Base-by-base conservation (phyloP, 2,797 vertebrate genomes). In the Chelon auratus region DNA sequence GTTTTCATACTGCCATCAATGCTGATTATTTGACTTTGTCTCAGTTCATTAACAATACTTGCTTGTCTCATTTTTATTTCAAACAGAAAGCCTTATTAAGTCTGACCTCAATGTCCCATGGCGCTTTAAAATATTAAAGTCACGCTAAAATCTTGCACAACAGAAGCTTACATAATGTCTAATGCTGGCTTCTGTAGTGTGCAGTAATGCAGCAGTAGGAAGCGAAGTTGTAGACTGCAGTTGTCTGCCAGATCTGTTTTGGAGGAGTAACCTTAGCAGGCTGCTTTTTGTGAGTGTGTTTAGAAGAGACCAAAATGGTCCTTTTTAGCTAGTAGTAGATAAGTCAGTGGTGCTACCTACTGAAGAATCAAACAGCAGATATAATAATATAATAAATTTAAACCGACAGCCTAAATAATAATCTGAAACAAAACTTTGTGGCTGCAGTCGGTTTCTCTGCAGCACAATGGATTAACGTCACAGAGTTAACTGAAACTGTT, bases 1-100 rank as follows among this genome's bases (percentile, higher is more conserved):
- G n/a, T 62, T 53, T 10, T 10, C 12, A 54, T 12, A 14, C 48
- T n/a, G 77, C n/a, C n/a, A 17, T 43, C 6, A 33, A 62, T 40
- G 50, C 12, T 39, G 42, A 2, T 18, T 12, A 14, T 51, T 43
- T 63, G 1, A 18, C 3, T 48, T 20, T 13, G n/a, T 68, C 24
- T 52, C 13, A 2, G 18, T 47, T 47, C 20, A 48, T 48, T 17
- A 33, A 59, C 15, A 17, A 9, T 26, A 60, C 13, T 13, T 30
- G 2, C 48, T 9, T n/a, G 22, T 14, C 7, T 18, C 1, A 1
- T 0, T 40, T 40, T 67, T 33, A 33, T 52, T 26, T 20, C 6
- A 60, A 15, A 11, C 2, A 22, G 5, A 14, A 37, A 54, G 20
- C 6, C 13, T 54, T 50, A 30, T 8, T 36, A 22, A 14, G n/a